These are phyloP conservation scores for Menidia beryllina DNA, from an alignment of 2,113 vertebrate genomes.

Conservation along the genomic window DNA sequence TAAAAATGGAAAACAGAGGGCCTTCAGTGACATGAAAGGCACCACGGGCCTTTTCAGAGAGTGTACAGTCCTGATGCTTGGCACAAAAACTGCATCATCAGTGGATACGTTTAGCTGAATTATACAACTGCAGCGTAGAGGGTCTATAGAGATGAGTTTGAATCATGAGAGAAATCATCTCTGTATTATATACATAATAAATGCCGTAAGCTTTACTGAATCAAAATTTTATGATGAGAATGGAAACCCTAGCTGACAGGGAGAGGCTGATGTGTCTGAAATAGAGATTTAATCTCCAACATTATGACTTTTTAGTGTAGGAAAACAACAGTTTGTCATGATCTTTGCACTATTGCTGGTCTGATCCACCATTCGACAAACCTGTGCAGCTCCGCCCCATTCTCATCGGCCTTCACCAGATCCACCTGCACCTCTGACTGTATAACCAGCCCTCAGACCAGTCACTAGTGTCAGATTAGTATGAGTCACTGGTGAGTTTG, in stretches of 20 bases:
- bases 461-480: no score
- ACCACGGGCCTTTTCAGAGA: slow-evolving; percentile 39
- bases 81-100: slow-evolving; percentile 18
- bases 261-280: no score
- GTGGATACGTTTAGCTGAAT: slow-evolving; percentile 10
- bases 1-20: slow-evolving; percentile 71
- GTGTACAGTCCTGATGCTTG: slow-evolving; percentile 18
- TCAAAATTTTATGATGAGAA: not conserved
- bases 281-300: no score
- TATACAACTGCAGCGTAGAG: slow-evolving; percentile 3
- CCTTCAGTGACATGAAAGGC: slow-evolving; percentile 68
- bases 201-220: slow-evolving; percentile 11
- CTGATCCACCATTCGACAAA: no score
- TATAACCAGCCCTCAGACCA: no score
- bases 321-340: not conserved
- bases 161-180: not conserved
- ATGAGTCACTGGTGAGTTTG: no score
- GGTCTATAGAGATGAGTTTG: not conserved
- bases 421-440: no score
- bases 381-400: no score
- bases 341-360: no score
- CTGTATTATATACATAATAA: not conserved
- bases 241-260: not conserved
- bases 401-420: no score
- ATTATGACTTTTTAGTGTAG: not conserved